Evolutionary conservation across 2,888 invertebrate genomes (phyloP).

Genomic region (Eretmocerus hayati): DNA sequence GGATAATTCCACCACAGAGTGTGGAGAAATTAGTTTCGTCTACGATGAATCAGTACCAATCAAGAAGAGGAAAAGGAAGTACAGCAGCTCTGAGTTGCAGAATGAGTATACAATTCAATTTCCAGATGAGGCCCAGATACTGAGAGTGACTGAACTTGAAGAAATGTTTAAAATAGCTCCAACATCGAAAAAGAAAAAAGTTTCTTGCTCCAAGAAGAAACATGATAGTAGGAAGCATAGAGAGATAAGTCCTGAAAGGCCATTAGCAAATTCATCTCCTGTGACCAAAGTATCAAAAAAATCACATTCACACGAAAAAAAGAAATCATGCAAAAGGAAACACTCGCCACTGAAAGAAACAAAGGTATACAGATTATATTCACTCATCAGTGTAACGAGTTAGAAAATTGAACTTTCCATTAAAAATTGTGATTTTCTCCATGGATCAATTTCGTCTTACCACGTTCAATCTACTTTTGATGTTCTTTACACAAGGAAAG

Average conservation of each 20-base stretch:
- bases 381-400: too few relatives aligned
- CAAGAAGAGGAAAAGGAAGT: slow-evolving; percentile 33
- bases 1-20: slow-evolving; percentile 4
- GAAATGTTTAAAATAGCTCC: slow-evolving; percentile 36
- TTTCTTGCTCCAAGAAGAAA: slow-evolving; percentile 14
- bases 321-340: slow-evolving; percentile 31
- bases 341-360: slow-evolving; percentile 25
- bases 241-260: slow-evolving; percentile 19
- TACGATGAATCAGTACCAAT: slow-evolving; percentile 30
- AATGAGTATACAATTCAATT: slow-evolving; percentile 27
- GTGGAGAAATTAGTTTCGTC: slow-evolving; percentile 16
- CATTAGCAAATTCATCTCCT: slow-evolving; percentile 37
- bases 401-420: too few relatives aligned
- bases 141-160: slow-evolving; percentile 27
- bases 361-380: too few relatives aligned
- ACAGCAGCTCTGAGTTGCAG: slow-evolving; percentile 32
- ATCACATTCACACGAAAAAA: slow-evolving; percentile 15
- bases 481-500: background rate
- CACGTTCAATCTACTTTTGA: background rate
- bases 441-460: background rate
- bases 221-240: slow-evolving; percentile 7
- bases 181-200: slow-evolving; percentile 24
- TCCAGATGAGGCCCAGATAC: slow-evolving; percentile 21
- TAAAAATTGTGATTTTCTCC: too few relatives aligned
- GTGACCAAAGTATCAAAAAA: slow-evolving; percentile 18